phyloP scores from a whole-genome alignment of 2,888 invertebrate species.

The Ormyrus labotus region DNA sequence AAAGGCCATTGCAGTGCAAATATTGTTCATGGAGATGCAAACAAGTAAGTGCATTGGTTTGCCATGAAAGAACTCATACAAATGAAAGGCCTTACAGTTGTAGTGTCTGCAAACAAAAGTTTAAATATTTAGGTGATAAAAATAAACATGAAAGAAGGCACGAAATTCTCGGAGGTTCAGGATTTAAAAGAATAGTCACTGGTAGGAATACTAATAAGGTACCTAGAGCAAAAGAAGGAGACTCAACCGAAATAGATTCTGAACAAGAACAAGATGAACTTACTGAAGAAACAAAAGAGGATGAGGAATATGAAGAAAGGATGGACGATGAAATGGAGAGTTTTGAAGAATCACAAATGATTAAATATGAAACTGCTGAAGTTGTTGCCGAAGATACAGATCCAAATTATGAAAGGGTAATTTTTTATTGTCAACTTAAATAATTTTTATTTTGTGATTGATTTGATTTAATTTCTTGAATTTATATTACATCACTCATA shows the following conservation, averaged over 20 bases:
- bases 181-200: conserved; percentile 72
- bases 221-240: conserved; percentile 66
- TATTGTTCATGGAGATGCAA: conserved; percentile 73
- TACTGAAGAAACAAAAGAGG: conserved; percentile 53
- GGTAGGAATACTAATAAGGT: conserved; percentile 67
- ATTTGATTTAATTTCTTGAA: too few relatives aligned
- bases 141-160: conserved; percentile 74
- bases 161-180: conserved; percentile 72
- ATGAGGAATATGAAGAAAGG: conserved; percentile 61
- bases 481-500: too few relatives aligned
- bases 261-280: conserved; percentile 57
- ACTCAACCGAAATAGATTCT: conserved; percentile 56
- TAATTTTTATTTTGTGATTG: neutral
- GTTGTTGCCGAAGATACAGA: conserved; percentile 62
- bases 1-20: conserved; percentile 71
- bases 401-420: conserved; percentile 65
- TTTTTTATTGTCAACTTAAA: conserved; percentile 6
- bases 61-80: conserved; percentile 73
- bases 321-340: conserved; percentile 32
- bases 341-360: conserved; percentile 59
- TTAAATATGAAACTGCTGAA: conserved; percentile 63
- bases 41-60: conserved; percentile 74
- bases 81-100: conserved; percentile 73
- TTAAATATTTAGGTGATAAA: conserved; percentile 74
- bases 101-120: conserved; percentile 71